Conservation (phyloP, 2,888 invertebrate species). For the Limnephilus auricula region DNA sequence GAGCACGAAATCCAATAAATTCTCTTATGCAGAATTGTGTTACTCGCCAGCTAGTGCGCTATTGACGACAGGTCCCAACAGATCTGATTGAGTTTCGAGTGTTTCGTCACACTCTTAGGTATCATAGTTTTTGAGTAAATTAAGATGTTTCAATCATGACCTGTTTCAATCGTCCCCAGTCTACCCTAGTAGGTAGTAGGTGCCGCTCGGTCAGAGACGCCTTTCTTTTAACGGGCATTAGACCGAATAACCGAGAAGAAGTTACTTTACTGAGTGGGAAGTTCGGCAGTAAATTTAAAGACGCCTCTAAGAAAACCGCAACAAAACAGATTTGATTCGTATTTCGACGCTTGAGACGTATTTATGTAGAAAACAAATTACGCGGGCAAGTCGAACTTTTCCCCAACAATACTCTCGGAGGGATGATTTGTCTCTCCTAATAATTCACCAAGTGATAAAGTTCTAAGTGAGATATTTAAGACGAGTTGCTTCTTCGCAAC, state of each 20-base stretch:
- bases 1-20: too few relatives aligned
- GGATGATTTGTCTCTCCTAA: neutral
- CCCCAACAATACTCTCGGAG: neutral
- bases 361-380: neutral
- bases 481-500: neutral
- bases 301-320: conserved; percentile 31
- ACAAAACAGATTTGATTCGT: conserved; percentile 33
- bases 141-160: too few relatives aligned
- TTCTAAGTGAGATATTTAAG: neutral
- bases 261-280: conserved; percentile 44
- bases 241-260: neutral
- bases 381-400: neutral
- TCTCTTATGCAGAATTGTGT: too few relatives aligned
- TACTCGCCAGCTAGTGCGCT: too few relatives aligned
- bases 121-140: too few relatives aligned
- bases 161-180: too few relatives aligned
- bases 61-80: too few relatives aligned
- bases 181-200: neutral
- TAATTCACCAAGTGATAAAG: neutral
- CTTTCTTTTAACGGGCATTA: neutral
- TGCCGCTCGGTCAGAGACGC: neutral
- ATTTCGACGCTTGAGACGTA: conserved; percentile 23
- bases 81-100: too few relatives aligned
- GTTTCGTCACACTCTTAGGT: too few relatives aligned
- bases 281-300: conserved; percentile 49